These are phyloP conservation scores for Decapterus maruadsi DNA, from an alignment of 2,797 vertebrate species.

Conservation along the genomic window DNA sequence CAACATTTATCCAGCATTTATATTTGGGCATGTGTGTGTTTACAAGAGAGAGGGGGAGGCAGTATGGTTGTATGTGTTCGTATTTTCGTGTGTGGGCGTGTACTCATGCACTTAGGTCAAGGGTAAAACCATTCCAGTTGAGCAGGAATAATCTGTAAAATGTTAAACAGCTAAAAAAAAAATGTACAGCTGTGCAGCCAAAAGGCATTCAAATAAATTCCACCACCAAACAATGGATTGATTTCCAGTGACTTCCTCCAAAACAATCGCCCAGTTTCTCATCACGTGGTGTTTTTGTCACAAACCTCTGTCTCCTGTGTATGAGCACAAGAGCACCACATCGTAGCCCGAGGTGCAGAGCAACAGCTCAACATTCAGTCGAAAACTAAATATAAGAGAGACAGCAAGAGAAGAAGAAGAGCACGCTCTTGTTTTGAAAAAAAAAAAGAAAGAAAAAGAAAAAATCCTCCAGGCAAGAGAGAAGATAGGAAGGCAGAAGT, in stretches of 20 bases:
- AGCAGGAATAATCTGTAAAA: conserved; percentile 2
- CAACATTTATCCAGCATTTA: conserved; percentile 75
- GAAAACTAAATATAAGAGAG: conserved; percentile 50
- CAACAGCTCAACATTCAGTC: conserved; percentile 51
- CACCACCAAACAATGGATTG: conserved; percentile 17
- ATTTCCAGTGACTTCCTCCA: conserved; percentile 22
- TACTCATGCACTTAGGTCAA: conserved; percentile 38
- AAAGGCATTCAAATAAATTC: conserved; percentile 18
- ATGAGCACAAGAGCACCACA: conserved; percentile 12
- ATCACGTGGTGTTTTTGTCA: conserved; percentile 9
- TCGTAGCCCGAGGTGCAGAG: conserved; percentile 61
- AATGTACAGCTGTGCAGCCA: conserved; percentile 7
- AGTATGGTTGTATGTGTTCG: conserved; percentile 10
- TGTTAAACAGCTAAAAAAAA: not conserved
- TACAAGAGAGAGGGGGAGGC: not conserved
- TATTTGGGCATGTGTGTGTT: conserved; percentile 22
- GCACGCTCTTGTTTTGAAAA: conserved; percentile 50
- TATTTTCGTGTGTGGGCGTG: conserved; percentile 41
- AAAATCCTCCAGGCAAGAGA: conserved; percentile 57
- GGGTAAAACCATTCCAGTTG: conserved; percentile 29
- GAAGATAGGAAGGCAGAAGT: conserved; percentile 52
- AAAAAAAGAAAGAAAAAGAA: not conserved
- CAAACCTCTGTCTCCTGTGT: conserved; percentile 33
- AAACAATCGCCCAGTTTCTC: conserved; percentile 34
- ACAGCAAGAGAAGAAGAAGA: conserved; percentile 41